These are phyloP conservation scores for Hecatera dysodea DNA, from an alignment of 2,888 invertebrate genomes.

Conservation along the genomic window DNA sequence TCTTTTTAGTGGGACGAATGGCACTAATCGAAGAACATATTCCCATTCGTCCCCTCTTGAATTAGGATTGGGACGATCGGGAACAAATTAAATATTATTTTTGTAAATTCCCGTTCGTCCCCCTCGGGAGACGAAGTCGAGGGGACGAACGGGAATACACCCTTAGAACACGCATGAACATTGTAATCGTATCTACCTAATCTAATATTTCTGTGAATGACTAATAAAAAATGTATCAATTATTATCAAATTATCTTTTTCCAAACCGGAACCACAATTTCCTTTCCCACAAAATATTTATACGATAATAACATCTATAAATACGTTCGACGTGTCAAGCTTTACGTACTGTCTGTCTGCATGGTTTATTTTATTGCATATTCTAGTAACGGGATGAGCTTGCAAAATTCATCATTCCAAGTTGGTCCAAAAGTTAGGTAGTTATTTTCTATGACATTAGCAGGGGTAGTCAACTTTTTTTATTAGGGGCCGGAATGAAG, in stretches of 20 bases:
- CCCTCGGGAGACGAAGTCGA: too few species aligned
- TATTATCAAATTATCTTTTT: neutral
- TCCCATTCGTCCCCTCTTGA: too few species aligned
- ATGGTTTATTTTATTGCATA: neutral
- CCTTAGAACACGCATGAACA: neutral
- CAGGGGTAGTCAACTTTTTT: neutral
- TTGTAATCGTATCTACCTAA: neutral
- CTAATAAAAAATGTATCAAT: neutral
- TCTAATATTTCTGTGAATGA: neutral
- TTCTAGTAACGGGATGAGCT: neutral
- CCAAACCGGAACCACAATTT: conserved; percentile 50
- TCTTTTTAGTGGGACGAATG: too few species aligned
- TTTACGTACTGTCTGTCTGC: too few species aligned
- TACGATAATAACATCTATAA: neutral
- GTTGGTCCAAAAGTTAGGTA: neutral
- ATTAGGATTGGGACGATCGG: too few species aligned
- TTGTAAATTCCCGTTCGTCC: too few species aligned
- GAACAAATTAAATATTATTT: too few species aligned
- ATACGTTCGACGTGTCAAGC: neutral
- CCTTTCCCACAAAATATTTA: conserved; percentile 43
- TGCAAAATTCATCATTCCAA: neutral
- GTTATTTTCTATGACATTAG: too few species aligned
- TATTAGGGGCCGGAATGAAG: neutral
- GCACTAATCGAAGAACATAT: too few species aligned
- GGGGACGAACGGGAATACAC: too few species aligned